phyloP scores from a whole-genome alignment of 2,888 invertebrate species.

The Artemia sinica region DNA sequence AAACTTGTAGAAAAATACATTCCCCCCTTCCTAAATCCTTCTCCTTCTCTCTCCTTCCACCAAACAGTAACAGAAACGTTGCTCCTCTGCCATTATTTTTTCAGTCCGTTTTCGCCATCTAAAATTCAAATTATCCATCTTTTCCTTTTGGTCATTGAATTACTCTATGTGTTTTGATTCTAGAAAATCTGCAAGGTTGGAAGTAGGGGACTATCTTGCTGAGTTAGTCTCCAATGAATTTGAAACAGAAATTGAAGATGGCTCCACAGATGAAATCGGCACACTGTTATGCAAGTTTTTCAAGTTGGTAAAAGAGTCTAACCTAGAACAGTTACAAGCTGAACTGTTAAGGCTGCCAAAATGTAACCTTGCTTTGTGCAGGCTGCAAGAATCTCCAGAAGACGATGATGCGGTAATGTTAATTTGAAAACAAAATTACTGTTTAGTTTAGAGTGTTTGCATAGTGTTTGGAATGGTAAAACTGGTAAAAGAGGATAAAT shows the following conservation, averaged over 20 bases:
- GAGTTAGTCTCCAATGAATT: constrained; percentile 56
- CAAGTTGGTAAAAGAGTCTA: constrained; percentile 14
- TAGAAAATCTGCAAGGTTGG: constrained; percentile 39
- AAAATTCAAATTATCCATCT: too few relatives aligned
- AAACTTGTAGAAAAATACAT: too few relatives aligned
- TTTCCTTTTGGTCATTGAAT: too few relatives aligned
- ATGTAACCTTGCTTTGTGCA: constrained; percentile 17
- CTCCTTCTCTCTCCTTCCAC: too few relatives aligned
- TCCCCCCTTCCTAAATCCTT: too few relatives aligned
- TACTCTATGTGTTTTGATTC: constrained; percentile 26
- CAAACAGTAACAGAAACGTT: too few relatives aligned
- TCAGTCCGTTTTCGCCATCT: too few relatives aligned
- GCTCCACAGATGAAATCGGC: constrained; percentile 40
- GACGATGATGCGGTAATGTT: neutral
- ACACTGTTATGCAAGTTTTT: constrained; percentile 21
- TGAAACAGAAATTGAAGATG: constrained; percentile 51
- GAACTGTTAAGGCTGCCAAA: constrained; percentile 17
- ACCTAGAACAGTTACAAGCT: constrained; percentile 14
- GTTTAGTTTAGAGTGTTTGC: too few relatives aligned
- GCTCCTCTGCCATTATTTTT: too few relatives aligned
- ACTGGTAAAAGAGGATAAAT: constrained; percentile 11
- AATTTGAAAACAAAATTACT: neutral
- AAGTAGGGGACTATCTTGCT: constrained; percentile 45
- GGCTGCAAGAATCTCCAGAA: constrained; percentile 5
- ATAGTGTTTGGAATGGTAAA: too few relatives aligned